Conservation (phyloP, 2,113 vertebrate species). For the Phaethon lepturus region DNA sequence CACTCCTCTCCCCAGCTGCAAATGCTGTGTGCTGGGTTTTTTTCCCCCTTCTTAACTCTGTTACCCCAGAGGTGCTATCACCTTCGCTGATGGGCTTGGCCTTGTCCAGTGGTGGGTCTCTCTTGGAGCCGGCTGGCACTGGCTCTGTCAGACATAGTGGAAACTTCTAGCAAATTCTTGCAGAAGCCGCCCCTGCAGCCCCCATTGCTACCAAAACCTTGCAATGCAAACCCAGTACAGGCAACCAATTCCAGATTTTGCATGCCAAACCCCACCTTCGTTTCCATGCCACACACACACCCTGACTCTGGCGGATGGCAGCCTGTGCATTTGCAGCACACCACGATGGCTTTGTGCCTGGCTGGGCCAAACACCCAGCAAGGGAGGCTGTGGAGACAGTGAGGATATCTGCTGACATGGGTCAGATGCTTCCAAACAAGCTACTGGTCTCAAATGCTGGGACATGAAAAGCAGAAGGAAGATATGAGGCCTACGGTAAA, state of each 20-base stretch:
- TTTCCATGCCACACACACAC: neutral
- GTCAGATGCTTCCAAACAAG: neutral
- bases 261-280: neutral
- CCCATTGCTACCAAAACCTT: too few species aligned
- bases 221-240: too few species aligned
- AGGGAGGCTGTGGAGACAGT: neutral
- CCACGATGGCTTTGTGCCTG: neutral
- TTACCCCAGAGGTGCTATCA: too few species aligned
- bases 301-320: rapidly evolving
- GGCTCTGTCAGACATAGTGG: too few species aligned
- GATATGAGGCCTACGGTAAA: neutral
- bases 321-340: neutral
- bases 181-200: too few species aligned
- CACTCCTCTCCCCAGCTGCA: too few species aligned
- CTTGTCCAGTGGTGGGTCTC: too few species aligned
- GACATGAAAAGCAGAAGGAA: neutral
- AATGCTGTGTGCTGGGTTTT: too few species aligned
- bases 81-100: too few species aligned
- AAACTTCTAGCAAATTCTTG: too few species aligned
- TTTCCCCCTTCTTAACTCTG: too few species aligned
- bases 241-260: neutral
- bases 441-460: neutral
- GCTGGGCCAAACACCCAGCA: neutral
- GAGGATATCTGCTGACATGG: neutral
- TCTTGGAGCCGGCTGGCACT: too few species aligned